Evolutionary conservation across 2,888 invertebrate species (phyloP), one percentile per base, ranked within the genome.

Genomic region (Apamea anceps): DNA sequence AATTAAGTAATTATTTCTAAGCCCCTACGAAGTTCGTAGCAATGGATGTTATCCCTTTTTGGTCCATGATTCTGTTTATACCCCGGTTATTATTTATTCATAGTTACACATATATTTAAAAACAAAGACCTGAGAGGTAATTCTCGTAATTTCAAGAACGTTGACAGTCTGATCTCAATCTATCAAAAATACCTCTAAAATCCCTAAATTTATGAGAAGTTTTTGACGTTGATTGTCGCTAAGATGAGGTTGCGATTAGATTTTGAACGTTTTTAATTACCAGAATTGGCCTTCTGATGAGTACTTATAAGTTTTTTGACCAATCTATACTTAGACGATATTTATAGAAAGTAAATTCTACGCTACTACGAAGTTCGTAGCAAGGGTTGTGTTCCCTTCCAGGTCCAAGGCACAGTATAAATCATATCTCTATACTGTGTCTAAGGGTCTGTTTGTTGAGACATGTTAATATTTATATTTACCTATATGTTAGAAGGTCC

Each of bases 11-110:
- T 15, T 18, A 67, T n/a, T 18, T 28, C 63, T 45, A 42, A 42
- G 21, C 10, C 25, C 65, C 77, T 45, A 77, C 54, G 79, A 54
- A 12, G 45, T 45, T 62, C 77, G 42, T 78, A 65, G 54, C 21
- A 78, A n/a, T 18, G 32, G 21, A 75, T 76, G 48, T 13, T 12
- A 28, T 28, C 68, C 28, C 48, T 1, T 21, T 45, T 51, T 1
- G 4, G 5, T n/a, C n/a, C 25, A 57, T 10, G 0, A 0, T 28
- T 45, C 3, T 45, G n/a, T 54, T 54, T 28, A 28, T 8, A 72
- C 13, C 13, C n/a, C 18, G 21, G 3, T 18, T 2, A n/a, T 7
- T 62, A 32, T 28, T 28, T 45, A 28, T 45, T n/a, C 3, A 68
- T 28, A 28, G 21, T 8, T 32, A 37, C 4, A 37, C n/a, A n/a